A percentile compares a stretch with the other conserved stretches of the same genome.
phyloP scores from a whole-genome alignment of 2,797 vertebrate genomes.

The Clangula hyemalis region DNA sequence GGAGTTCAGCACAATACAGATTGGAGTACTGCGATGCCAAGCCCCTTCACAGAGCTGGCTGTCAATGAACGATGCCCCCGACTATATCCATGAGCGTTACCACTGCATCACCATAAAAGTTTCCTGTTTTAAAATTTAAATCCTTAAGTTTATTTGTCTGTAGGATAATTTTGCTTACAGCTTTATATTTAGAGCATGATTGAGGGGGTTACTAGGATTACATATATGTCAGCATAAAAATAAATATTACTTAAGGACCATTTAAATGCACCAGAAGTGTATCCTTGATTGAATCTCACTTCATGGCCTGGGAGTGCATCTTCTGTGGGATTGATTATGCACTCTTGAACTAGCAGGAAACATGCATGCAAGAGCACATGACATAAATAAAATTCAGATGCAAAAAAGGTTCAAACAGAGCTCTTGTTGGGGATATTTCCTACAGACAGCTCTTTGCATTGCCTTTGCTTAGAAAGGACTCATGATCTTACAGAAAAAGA shows the following conservation, averaged over 20 bases:
- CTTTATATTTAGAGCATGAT: neutral
- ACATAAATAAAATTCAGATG: neutral
- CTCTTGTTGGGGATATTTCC: neutral
- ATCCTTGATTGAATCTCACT: neutral
- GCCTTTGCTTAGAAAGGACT: conserved; percentile 25
- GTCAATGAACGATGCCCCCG: neutral
- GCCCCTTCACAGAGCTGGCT: neutral
- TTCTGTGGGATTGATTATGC: neutral
- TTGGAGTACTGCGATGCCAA: neutral
- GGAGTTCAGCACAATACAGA: neutral
- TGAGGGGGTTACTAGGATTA: neutral
- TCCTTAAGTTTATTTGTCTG: neutral
- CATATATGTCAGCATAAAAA: neutral
- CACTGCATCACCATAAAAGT: neutral
- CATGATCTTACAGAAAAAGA: conserved; percentile 10
- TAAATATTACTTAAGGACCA: neutral
- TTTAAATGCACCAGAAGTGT: neutral
- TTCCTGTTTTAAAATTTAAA: neutral
- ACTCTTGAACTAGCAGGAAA: neutral
- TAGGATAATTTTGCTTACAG: neutral
- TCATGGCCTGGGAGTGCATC: neutral
- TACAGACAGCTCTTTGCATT: neutral
- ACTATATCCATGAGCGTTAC: neutral
- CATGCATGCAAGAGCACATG: neutral
- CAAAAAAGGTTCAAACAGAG: conserved; percentile 1